A percentile compares a stretch with the other conserved stretches of the same genome.
Evolutionary conservation across 1,140 invertebrate genomes (phyloP).

Genomic region (Holotrichia oblita): DNA sequence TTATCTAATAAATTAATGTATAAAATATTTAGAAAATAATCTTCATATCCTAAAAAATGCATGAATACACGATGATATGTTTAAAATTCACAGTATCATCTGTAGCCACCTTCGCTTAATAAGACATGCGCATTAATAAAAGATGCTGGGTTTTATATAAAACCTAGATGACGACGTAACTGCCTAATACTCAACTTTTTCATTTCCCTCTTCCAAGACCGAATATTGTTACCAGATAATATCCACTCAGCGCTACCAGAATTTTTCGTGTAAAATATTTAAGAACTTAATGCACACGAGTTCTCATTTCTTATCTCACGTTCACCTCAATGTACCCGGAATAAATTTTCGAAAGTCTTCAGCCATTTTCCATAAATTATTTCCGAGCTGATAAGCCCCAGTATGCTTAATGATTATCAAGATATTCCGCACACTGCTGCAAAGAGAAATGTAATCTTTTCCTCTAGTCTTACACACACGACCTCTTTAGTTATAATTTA

Average conservation of each 20-base stretch:
- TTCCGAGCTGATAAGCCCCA: conserved; percentile 27
- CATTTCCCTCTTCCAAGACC: background rate
- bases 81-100: background rate
- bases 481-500: background rate
- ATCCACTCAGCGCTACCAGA: conserved; percentile 16
- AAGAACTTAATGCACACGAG: conserved; percentile 30
- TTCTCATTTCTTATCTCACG: conserved; percentile 31
- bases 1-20: too few species aligned
- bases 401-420: conserved; percentile 29
- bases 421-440: conserved; percentile 7
- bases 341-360: conserved; percentile 36
- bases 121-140: background rate
- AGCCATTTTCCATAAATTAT: conserved; percentile 36
- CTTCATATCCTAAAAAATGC: too few species aligned
- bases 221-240: background rate
- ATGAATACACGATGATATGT: too few species aligned
- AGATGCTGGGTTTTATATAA: background rate
- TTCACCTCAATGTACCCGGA: conserved; percentile 23
- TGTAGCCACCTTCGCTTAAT: background rate
- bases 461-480: background rate
- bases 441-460: conserved; percentile 28
- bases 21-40: too few species aligned
- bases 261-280: conserved; percentile 34
- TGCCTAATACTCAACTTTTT: background rate
- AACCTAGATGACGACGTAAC: background rate